Evolutionary conservation across 1,140 invertebrate species (phyloP).

Genomic region (Drosophila sp.): DNA sequence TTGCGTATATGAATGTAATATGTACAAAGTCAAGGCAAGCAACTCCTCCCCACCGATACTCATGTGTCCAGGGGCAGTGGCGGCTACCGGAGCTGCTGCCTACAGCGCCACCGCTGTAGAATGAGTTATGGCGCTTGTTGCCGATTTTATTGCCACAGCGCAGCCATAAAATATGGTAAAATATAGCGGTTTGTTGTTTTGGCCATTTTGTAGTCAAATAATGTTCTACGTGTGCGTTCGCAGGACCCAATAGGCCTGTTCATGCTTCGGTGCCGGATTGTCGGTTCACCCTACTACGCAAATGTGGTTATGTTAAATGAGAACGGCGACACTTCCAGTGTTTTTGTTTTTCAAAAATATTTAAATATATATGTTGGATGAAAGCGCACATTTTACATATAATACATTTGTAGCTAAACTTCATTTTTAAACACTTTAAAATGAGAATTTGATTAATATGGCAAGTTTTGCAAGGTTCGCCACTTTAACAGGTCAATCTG

Average conservation of each 20-base stretch:
- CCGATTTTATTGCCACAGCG: conserved; percentile 83
- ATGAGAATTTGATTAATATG: too few species aligned
- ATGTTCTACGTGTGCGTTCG: conserved; percentile 78
- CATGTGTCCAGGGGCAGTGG: conserved; percentile 71
- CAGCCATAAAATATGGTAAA: conserved; percentile 83
- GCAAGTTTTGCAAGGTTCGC: too few species aligned
- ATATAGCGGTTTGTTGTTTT: conserved; percentile 83
- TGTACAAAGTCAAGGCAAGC: conserved; percentile 35
- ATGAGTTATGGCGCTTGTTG: conserved; percentile 83
- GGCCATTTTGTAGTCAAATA: conserved; percentile 83
- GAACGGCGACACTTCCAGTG: conserved; percentile 55
- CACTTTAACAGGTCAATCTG: too few species aligned
- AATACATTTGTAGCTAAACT: too few species aligned
- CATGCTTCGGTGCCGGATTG: conserved; percentile 55
- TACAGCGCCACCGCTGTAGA: conserved; percentile 70
- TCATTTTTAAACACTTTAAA: too few species aligned
- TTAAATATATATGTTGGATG: neutral
- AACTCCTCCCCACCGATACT: conserved; percentile 22
- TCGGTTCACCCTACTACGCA: conserved; percentile 49
- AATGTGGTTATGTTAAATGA: conserved; percentile 60
- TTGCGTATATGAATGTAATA: conserved; percentile 44
- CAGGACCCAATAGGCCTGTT: conserved; percentile 65
- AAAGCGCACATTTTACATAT: too few species aligned
- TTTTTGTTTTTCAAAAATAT: conserved; percentile 4
- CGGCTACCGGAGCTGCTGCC: conserved; percentile 58